These are phyloP conservation scores for Thomomys bottae DNA, from an alignment of 2,113 vertebrate species.

Conservation along the genomic window DNA sequence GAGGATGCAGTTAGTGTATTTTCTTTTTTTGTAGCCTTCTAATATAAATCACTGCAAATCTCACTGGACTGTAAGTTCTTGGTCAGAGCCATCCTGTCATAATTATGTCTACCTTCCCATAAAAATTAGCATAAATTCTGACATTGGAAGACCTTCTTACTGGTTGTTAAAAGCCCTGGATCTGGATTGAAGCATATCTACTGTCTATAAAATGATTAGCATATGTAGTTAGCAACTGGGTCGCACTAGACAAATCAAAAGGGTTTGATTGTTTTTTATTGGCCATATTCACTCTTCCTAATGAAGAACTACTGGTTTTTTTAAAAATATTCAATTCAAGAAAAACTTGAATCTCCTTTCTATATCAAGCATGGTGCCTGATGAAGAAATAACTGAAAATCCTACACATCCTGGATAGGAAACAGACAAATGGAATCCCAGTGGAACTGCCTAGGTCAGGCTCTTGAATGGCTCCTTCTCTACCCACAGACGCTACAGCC, in stretches of 20 bases:
- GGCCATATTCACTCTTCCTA: slow-evolving; percentile 1
- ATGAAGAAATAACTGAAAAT: slow-evolving; percentile 3
- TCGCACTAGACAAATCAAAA: background rate
- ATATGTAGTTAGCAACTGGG: no score
- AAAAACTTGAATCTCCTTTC: background rate
- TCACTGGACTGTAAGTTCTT: background rate
- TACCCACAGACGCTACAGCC: background rate
- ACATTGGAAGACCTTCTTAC: background rate
- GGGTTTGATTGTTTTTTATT: background rate
- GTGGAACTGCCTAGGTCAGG: background rate
- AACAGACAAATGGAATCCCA: background rate
- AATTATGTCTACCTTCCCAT: background rate
- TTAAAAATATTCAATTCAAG: background rate
- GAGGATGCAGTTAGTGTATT: background rate
- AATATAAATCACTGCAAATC: background rate
- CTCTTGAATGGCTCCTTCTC: background rate
- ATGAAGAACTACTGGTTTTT: slow-evolving; percentile 7
- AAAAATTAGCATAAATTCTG: slow-evolving; percentile 5
- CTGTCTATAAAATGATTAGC: background rate
- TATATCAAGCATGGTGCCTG: no score
- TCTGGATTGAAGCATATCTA: background rate
- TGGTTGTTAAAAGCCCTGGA: no score
- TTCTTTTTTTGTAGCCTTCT: background rate
- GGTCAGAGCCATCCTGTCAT: background rate
- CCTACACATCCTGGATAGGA: background rate